Evolutionary conservation across 1,140 invertebrate species (phyloP).

Genomic region (Chironomus tepperi): DNA sequence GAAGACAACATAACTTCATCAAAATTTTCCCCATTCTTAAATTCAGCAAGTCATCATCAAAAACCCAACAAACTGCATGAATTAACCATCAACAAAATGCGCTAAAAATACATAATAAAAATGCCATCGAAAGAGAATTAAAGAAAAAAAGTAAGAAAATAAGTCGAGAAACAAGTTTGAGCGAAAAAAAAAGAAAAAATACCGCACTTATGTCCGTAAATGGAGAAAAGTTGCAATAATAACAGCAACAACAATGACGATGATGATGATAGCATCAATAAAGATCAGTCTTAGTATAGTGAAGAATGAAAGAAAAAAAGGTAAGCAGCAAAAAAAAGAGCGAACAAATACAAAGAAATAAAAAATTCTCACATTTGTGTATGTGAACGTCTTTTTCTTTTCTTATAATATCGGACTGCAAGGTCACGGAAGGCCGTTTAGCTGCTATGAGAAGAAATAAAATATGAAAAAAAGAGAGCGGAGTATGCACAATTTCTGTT

Average conservation of each 20-base stretch:
- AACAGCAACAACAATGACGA: background rate
- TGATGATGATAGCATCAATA: background rate
- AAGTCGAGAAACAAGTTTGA: conserved; percentile 8
- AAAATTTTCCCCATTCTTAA: too few relatives aligned
- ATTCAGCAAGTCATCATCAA: too few relatives aligned
- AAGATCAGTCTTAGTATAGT: too few relatives aligned
- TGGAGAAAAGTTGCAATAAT: background rate
- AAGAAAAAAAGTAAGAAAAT: background rate
- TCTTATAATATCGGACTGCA: background rate
- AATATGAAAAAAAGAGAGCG: conserved; percentile 11
- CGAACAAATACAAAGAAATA: too few relatives aligned
- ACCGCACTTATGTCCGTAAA: background rate
- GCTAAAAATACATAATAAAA: background rate
- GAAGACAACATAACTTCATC: too few relatives aligned
- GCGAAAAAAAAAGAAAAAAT: background rate
- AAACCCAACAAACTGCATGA: background rate
- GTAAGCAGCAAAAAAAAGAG: too few relatives aligned
- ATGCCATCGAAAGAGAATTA: conserved; percentile 12
- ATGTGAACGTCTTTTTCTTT: conserved; percentile 12
- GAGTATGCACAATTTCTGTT: background rate
- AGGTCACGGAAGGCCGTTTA: conserved; percentile 17
- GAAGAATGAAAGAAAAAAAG: too few relatives aligned
- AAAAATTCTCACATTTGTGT: background rate
- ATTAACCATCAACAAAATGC: background rate
- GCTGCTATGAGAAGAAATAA: background rate